Evolutionary conservation across 2,888 invertebrate genomes (phyloP).

Genomic region (Lasius fuliginosus): DNA sequence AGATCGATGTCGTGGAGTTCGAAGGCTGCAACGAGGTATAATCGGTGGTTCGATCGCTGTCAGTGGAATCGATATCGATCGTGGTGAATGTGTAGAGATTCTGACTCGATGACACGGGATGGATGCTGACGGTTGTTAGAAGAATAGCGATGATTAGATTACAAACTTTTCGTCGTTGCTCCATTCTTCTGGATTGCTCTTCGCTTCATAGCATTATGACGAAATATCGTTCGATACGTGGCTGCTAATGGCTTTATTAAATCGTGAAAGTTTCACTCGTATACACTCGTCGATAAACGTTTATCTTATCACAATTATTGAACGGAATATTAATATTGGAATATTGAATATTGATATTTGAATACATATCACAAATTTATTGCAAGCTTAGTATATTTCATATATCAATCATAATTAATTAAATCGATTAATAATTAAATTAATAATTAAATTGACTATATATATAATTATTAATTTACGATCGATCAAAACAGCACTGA

Average conservation of each 20-base stretch:
- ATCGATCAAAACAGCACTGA: neutral
- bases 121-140: neutral
- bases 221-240: neutral
- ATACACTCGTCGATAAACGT: neutral
- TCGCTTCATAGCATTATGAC: slow-evolving; percentile 11
- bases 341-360: neutral
- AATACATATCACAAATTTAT: slow-evolving; percentile 13
- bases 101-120: neutral
- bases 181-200: slow-evolving; percentile 22
- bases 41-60: neutral
- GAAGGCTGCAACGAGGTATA: neutral
- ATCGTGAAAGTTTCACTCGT: neutral
- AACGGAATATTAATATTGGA: neutral
- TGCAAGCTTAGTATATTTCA: neutral
- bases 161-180: slow-evolving; percentile 6
- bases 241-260: neutral
- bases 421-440: too few species aligned
- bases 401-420: neutral
- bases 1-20: neutral
- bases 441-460: too few species aligned
- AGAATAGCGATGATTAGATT: slow-evolving; percentile 7
- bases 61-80: neutral
- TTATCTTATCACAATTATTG: slow-evolving; percentile 14
- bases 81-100: neutral
- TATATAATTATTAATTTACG: neutral